phyloP scores from a whole-genome alignment of 2,113 vertebrate genomes.

The Mixornis gularis region DNA sequence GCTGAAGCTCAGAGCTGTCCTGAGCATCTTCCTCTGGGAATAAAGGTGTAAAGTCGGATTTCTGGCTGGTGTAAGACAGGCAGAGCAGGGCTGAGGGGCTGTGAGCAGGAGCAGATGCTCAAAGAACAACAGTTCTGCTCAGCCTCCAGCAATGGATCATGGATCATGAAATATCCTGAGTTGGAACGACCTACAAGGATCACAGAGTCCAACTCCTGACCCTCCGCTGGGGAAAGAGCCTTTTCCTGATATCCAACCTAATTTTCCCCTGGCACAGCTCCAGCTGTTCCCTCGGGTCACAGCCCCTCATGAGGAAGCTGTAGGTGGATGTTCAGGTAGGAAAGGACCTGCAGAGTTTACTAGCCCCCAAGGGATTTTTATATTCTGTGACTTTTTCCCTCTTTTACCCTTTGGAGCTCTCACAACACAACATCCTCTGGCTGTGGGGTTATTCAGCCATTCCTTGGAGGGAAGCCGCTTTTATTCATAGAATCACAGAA shows the following conservation, averaged over 20 bases:
- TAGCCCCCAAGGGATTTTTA: too few relatives aligned
- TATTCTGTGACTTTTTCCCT: rapidly evolving
- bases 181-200: not conserved
- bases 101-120: not conserved
- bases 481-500: not conserved
- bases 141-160: rapidly evolving
- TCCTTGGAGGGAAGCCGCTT: rapidly evolving
- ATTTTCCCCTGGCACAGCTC: not conserved
- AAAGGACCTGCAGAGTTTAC: not conserved
- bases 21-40: not conserved
- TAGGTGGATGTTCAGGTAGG: rapidly evolving
- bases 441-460: rapidly evolving
- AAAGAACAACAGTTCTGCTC: rapidly evolving
- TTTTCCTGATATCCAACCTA: rapidly evolving
- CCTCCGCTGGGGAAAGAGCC: not conserved
- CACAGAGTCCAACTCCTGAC: rapidly evolving
- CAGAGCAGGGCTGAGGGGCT: not conserved
- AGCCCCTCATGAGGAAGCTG: not conserved
- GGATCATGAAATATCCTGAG: not conserved
- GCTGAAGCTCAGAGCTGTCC: not conserved
- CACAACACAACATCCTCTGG: rapidly evolving
- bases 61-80: rapidly evolving
- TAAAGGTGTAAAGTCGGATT: rapidly evolving
- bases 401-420: not conserved
- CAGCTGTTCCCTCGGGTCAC: not conserved